Base-by-base conservation (phyloP, 2,888 invertebrate species). In the Acleris cristana region DNA sequence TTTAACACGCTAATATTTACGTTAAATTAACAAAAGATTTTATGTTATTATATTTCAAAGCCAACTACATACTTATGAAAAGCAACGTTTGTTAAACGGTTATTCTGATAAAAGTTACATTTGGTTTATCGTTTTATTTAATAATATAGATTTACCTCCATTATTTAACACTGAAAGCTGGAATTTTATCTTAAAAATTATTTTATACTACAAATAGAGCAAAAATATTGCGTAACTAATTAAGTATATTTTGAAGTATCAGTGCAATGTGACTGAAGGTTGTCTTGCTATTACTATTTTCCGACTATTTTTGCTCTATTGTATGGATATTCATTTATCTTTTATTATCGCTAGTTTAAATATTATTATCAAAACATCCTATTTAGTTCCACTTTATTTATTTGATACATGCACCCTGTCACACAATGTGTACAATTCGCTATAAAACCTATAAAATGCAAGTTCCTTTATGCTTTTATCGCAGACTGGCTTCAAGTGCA, bases 391-490 rank as follows among this genome's bases (percentile, higher is more conserved):
- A 75, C 63, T 77, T 79, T 80, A 76, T 74, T 85, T 81, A 79
- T 76, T 80, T 73, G 89, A 91, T 91, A 91, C 92, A 92, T 91
- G 91, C 90, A 89, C 86, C 89, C 90, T 89, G 92, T 89, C 92
- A 92, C 92, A 92, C 92, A 85, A 86, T 92, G 90, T 91, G 90
- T 78, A 75, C 61, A 60, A 64, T 57, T 69, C 61, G 21, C 60
- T 65, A 48, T 48, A 45, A 49, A 65, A 54, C 79, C 76, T 85
- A 80, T 76, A 72, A 74, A 74, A 76, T 64, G 67, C 65, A 71
- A 74, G 72, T 76, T 76, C 73, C 72, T 72, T 74, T 74, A 53
- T 58, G 64, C 69, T 65, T 56, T 65, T 51, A 64, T 70, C 56
- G 64, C 57, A 70, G 74, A 76, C 74, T 74, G 74, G 69, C 67